Evolutionary conservation across 2,797 vertebrate species (phyloP), one percentile per base, ranked within the genome.

Genomic region (Labeo calbasu): DNA sequence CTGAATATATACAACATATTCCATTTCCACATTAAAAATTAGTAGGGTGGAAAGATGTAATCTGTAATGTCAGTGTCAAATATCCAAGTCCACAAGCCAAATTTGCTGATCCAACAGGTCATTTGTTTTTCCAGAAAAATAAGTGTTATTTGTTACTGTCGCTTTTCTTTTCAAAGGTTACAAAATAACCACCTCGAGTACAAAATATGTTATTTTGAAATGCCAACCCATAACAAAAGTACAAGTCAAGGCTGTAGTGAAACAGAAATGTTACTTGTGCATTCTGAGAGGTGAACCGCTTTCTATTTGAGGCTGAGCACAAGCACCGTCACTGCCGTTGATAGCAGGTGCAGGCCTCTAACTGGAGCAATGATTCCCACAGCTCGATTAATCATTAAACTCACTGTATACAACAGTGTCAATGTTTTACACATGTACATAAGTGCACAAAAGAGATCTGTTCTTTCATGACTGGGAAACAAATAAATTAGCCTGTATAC

Each of bases 401-500:
- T 3, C 15, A 43, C 48, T 21, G 72, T 77, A 77, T 46, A 76
- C 50, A 77, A 76, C 21, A 65, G 3, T 25, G 36, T 66, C 23
- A 77, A 77, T 77, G 61, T 68, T 83, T 83, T 68, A 83, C 81
- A 76, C 0, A 25, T n/a, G 59, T 66, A 82, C 80, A 73, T 0
- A 40, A 43, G 46, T 32, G 25, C 23, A 63, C 55, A 63, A 73
- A 50, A 71, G 40, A 25, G 14, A 80, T 69, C 4, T 12, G 48
- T 55, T 69, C 14, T 69, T 32, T 66, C 53, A 40, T 25, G 50
- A 80, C 9, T 55, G 21, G 21, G 21, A 17, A 13, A 72, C 14
- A 4, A 28, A 14, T 71, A 3, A 28, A 71, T 14, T 28, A 17
- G 71, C 23, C 40, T 43, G 32, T 19, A 43, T 19, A 43, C 32